These are phyloP conservation scores for Cirrhinus mrigala DNA, from an alignment of 2,797 vertebrate genomes.

Conservation along the genomic window DNA sequence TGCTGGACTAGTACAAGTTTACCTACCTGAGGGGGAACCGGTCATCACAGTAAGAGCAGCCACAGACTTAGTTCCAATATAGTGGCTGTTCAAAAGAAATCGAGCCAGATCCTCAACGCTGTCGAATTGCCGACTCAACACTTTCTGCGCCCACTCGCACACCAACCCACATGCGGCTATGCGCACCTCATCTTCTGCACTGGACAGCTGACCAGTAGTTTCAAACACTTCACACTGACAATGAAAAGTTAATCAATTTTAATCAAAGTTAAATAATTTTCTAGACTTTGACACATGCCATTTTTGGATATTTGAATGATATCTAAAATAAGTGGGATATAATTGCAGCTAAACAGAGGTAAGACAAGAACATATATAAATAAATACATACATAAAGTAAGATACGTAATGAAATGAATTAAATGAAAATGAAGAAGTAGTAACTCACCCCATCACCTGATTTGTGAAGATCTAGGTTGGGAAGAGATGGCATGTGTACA, in stretches of 20 bases:
- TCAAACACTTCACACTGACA: constrained; percentile 89
- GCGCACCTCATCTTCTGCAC: constrained; percentile 90
- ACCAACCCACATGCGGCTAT: constrained; percentile 95
- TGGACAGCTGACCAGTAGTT: constrained; percentile 84
- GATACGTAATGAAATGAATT: background rate
- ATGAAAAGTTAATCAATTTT: background rate
- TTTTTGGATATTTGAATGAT: constrained; percentile 1
- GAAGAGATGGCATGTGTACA: constrained; percentile 96
- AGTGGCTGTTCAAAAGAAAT: constrained; percentile 98
- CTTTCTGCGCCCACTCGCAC: constrained; percentile 99
- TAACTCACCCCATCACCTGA: constrained; percentile 88
- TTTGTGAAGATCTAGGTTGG: constrained; percentile 93
- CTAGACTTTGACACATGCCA: background rate
- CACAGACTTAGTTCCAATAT: constrained; percentile 96
- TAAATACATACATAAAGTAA: background rate
- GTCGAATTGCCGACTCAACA: constrained; percentile 96
- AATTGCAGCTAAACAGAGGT: background rate
- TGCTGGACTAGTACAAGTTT: background rate
- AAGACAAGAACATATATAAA: no score
- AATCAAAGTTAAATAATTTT: background rate
- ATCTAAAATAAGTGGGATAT: background rate
- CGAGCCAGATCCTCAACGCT: constrained; percentile 94
- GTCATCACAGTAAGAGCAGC: constrained; percentile 96
- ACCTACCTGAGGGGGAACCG: constrained; percentile 88
- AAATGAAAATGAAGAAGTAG: background rate